Evolutionary conservation across 2,797 vertebrate genomes (phyloP).

Genomic region (Acipenser oxyrinchus): DNA sequence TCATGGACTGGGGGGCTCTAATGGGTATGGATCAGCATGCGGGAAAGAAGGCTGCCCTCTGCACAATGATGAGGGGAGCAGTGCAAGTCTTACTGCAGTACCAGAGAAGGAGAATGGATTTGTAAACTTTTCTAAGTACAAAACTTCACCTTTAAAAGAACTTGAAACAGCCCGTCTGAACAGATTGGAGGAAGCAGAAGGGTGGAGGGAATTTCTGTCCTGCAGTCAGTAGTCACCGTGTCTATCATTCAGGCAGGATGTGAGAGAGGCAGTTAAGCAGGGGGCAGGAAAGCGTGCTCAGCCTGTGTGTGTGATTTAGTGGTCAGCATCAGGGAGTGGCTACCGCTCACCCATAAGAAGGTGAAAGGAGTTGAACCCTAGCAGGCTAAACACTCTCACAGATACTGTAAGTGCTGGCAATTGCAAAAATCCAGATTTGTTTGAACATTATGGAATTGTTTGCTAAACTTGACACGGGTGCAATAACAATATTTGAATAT

Average conservation of each 20-base stretch:
- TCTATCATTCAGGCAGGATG: conserved; percentile 59
- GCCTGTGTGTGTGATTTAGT: conserved; percentile 37
- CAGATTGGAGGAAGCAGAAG: not conserved
- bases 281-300: conserved; percentile 45
- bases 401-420: not conserved
- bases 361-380: not conserved
- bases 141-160: not conserved
- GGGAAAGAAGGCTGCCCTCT: no score
- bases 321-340: conserved; percentile 45
- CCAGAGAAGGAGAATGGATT: no score
- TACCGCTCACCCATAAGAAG: conserved; percentile 2
- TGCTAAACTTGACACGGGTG: no score
- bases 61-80: no score
- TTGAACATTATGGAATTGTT: no score
- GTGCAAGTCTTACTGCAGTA: no score
- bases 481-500: no score
- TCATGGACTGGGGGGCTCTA: no score
- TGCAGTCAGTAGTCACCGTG: conserved; percentile 23
- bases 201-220: not conserved
- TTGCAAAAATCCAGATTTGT: not conserved
- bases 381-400: not conserved
- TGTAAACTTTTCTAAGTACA: no score
- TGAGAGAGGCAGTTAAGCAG: conserved; percentile 39
- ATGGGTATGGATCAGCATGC: no score
- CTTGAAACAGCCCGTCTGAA: not conserved